These are phyloP conservation scores for Eleginops maclovinus DNA, from an alignment of 2,113 vertebrate genomes.

Conservation along the genomic window DNA sequence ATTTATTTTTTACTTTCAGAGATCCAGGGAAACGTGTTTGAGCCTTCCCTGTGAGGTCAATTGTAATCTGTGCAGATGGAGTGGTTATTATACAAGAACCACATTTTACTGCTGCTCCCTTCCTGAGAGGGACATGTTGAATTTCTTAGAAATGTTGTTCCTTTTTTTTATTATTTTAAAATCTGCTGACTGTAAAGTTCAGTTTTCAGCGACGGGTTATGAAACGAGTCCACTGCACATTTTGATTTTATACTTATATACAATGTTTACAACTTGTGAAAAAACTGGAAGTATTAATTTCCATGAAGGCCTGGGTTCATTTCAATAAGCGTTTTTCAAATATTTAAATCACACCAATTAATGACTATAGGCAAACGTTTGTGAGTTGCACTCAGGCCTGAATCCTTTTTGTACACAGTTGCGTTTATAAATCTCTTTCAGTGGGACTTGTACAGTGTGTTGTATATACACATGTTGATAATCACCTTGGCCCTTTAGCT, in stretches of 20 bases:
- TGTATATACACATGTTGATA: slow-evolving; percentile 53
- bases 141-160: slow-evolving; percentile 4
- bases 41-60: slow-evolving; percentile 19
- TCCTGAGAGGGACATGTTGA: slow-evolving; percentile 10
- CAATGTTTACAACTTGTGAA: slow-evolving; percentile 54
- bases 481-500: slow-evolving; percentile 55
- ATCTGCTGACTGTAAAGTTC: slow-evolving; percentile 7
- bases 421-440: slow-evolving; percentile 30
- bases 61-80: slow-evolving; percentile 23
- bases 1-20: slow-evolving; percentile 44
- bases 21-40: slow-evolving; percentile 20
- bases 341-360: slow-evolving; percentile 37
- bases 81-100: slow-evolving; percentile 4
- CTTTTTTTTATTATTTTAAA: slow-evolving; percentile 18
- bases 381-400: slow-evolving; percentile 32
- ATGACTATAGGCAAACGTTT: slow-evolving; percentile 11
- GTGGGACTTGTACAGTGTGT: slow-evolving; percentile 58
- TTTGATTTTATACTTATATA: slow-evolving; percentile 52
- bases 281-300: slow-evolving; percentile 58
- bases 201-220: slow-evolving; percentile 22
- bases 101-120: slow-evolving; percentile 38
- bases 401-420: slow-evolving; percentile 28
- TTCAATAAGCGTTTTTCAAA: slow-evolving; percentile 4
- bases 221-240: slow-evolving; percentile 23
- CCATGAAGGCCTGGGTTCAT: slow-evolving; percentile 21